Base-by-base conservation (phyloP, 53 echinoderm and acorn worm species). In the Mesocentrotus franciscanus region DNA sequence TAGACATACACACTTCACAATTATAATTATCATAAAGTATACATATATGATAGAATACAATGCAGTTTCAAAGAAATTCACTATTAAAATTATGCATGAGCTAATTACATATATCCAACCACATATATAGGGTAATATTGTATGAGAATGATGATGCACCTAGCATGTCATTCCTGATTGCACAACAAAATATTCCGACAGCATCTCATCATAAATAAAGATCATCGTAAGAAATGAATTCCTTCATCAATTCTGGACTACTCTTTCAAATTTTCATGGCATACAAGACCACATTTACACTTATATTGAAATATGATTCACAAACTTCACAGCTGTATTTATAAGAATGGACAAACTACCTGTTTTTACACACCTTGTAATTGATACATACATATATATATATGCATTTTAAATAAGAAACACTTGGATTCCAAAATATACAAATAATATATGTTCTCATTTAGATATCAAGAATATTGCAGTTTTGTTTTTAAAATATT, bases 81-180 rank as follows among this genome's bases (percentile, higher is more conserved):
- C 6, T 29, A 74, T 29, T 29, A 71, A 74, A 74, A 74, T 30
- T 74, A 11, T 30, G 0, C 11, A 74, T 12, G 32, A 32, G 74
- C 32, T 74, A 74, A 29, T 18, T 74, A 1, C 74, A 74, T 0
- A 74, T 10, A 18, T 74, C 29, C 29, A 30, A 71, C 24, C 24
- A 71, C 71, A 30, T 30, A 74, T 12, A 8, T 81, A 42, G 20
- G 18, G 18, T 42, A 30, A 84, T 84, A 55, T 49, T 20, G 49
- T 55, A 22, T 55, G 12, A 84, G 84, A 84, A 84, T 84, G 42
- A 42, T n/a, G 4, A 87, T 57, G 58, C 49, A 39, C 0, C 49
- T 24, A 84, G 49, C 84, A 84, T 84, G 20, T 57, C n/a, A 87
- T 87, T 58, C 87, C 34, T 58, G 58, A 87, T 87, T 87, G 87